Evolutionary conservation across 2,888 invertebrate genomes (phyloP), one percentile per base, ranked within the genome.

Genomic region (Xanthostigma xanthostigma): DNA sequence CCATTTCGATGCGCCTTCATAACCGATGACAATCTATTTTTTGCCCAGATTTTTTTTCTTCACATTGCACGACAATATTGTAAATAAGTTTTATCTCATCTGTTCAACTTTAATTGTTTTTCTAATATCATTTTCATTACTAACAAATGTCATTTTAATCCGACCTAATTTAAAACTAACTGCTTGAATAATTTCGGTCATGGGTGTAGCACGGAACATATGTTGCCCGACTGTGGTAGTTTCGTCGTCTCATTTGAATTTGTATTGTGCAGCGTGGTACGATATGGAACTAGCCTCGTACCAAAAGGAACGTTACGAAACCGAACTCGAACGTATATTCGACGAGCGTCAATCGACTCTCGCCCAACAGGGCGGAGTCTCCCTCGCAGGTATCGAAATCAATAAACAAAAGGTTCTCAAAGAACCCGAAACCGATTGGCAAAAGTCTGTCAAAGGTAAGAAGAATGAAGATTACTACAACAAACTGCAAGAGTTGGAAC

Each of bases 311-410:
- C 82, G 90, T 55, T 72, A 78, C 65, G 86, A 84, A 59, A 86
- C 84, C 48, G 92, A 93, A 69, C 72, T 92, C 59, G 89, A 89
- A 65, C 81, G 83, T 65, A 81, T 87, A 44, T 92, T 92, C 64
- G 90, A 90, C 62, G 92, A 92, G 65, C 79, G 89, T 55, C 75
- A 79, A 57, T 81, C 81, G 60, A 74, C 74, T 44, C 68, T 80
- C 58, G 76, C 80, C 55, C 81, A 86, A 57, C 76, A 78, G 59
- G 74, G 72, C 39, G 79, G 75, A 45, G 75, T 78, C 54, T 76
- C 76, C 57, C 65, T 75, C 48, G 70, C 67, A 49, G 65, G 62
- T 51, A 48, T 41, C 44, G 50, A 57, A 46, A 56, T 17, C 55
- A 57, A 41, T 55, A 79, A 77, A 60, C 73, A 73, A 54, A 88